Evolutionary conservation across 1,140 invertebrate species (phyloP).

Genomic region (Hyles euphorbiae): DNA sequence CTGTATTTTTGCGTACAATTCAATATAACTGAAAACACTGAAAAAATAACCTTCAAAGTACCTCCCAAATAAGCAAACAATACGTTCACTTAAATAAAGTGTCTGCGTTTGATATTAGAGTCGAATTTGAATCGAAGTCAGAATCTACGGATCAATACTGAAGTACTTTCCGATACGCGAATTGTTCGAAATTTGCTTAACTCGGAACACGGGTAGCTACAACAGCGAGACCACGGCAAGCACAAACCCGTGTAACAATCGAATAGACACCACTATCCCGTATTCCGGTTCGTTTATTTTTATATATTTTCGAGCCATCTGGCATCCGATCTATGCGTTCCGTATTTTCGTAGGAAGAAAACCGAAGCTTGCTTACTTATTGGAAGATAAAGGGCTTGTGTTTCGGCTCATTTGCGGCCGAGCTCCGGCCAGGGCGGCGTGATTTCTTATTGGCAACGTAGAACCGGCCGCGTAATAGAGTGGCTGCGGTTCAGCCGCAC

Average conservation of each 20-base stretch:
- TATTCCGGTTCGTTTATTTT: slow-evolving; percentile 61
- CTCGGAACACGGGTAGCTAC: neutral
- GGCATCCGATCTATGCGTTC: slow-evolving; percentile 35
- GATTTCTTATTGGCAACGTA: slow-evolving; percentile 57
- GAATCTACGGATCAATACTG: slow-evolving; percentile 6
- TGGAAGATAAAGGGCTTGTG: slow-evolving; percentile 65
- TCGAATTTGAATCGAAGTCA: slow-evolving; percentile 7
- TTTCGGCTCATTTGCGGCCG: slow-evolving; percentile 65
- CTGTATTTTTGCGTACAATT: too few relatives aligned
- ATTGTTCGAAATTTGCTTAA: too few relatives aligned
- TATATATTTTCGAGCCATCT: slow-evolving; percentile 55
- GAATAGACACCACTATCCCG: slow-evolving; percentile 39
- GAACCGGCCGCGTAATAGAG: slow-evolving; percentile 38
- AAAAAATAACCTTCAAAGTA: too few relatives aligned
- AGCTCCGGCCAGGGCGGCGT: slow-evolving; percentile 47
- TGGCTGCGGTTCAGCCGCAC: slow-evolving; percentile 27
- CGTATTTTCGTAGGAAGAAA: slow-evolving; percentile 37
- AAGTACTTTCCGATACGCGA: too few relatives aligned
- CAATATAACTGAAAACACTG: too few relatives aligned
- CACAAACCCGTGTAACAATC: slow-evolving; percentile 52
- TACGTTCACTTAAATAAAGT: too few relatives aligned
- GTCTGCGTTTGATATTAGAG: too few relatives aligned
- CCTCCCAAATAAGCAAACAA: slow-evolving; percentile 25
- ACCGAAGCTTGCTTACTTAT: slow-evolving; percentile 56
- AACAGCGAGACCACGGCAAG: slow-evolving; percentile 17